These are phyloP conservation scores for Grammomys surdaster DNA, from an alignment of 2,113 vertebrate species.

Conservation along the genomic window DNA sequence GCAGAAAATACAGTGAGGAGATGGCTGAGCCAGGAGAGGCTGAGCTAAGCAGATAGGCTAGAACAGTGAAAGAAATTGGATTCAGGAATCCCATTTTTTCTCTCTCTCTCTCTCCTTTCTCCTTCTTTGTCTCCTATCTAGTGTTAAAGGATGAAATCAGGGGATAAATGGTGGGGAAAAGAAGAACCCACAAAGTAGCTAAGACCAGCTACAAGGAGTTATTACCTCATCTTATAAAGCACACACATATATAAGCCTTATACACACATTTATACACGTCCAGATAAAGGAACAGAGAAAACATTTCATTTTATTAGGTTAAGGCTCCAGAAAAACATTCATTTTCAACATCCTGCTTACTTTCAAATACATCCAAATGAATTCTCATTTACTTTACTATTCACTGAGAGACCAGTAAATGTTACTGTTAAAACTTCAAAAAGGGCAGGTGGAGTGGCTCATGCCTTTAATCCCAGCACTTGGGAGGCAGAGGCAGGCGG, in stretches of 20 bases:
- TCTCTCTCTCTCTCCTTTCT: no score
- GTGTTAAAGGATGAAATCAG: no score
- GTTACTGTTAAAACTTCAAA: background rate
- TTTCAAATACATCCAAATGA: slow-evolving; percentile 3
- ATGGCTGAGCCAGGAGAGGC: no score
- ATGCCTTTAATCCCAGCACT: background rate
- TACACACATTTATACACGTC: background rate
- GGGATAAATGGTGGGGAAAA: no score
- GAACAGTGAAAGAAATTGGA: no score
- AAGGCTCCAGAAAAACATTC: background rate
- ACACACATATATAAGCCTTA: background rate
- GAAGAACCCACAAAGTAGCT: no score
- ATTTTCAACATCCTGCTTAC: background rate
- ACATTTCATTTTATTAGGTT: background rate
- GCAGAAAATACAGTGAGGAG: no score
- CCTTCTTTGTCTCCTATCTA: no score
- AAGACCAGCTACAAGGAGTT: no score
- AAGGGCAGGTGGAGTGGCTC: rapidly evolving
- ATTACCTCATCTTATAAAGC: background rate
- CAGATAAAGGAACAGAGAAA: background rate
- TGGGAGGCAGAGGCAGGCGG: background rate
- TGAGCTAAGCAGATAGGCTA: no score
- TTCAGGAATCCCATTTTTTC: no score
- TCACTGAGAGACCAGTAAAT: background rate
- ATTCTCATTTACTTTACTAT: background rate